phyloP scores from a whole-genome alignment of 2,797 vertebrate species.

The Taeniopygia guttata region DNA sequence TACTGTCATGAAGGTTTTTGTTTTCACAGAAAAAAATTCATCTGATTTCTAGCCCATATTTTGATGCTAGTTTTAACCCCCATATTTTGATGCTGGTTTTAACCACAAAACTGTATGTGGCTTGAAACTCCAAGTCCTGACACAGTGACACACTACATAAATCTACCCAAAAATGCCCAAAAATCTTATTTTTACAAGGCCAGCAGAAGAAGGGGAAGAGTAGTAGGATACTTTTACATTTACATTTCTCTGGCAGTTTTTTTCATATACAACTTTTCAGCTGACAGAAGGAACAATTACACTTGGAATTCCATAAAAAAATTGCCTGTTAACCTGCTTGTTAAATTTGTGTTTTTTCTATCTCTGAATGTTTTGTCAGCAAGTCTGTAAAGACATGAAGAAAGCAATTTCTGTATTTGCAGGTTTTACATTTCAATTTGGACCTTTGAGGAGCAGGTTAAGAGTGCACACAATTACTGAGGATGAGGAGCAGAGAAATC shows the following conservation, averaged over 20 bases:
- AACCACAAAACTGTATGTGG: not conserved
- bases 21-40: not conserved
- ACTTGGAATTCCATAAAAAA: not conserved
- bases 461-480: not conserved
- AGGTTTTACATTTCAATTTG: not conserved
- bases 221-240: not conserved
- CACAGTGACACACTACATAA: not conserved
- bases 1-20: not conserved
- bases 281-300: not conserved
- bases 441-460: not conserved
- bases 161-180: not conserved
- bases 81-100: not conserved
- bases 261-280: not conserved
- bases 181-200: not conserved
- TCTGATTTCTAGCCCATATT: not conserved
- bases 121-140: not conserved
- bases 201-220: not conserved
- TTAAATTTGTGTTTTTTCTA: not conserved
- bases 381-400: not conserved
- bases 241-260: not conserved
- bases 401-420: not conserved
- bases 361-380: not conserved
- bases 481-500: not conserved
- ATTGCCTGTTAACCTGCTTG: not conserved
- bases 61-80: not conserved